Percentiles rank a stretch among this genome's conserved stretches.
These are phyloP conservation scores for Pammene fasciana DNA, from an alignment of 2,888 invertebrate species.

Conservation along the genomic window DNA sequence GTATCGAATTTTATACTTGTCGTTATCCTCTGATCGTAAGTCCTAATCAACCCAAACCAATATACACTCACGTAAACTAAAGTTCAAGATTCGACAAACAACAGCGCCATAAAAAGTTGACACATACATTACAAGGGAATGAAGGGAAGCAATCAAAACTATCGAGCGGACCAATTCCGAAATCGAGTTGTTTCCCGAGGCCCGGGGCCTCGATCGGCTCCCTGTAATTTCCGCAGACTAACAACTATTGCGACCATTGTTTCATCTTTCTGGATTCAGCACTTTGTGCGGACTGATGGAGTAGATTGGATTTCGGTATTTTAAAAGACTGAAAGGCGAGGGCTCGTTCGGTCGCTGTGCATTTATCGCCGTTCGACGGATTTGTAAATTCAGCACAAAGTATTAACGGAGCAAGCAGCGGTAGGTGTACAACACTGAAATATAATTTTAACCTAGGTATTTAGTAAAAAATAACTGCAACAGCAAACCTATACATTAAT, in stretches of 20 bases:
- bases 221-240: constrained; percentile 66
- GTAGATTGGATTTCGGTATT: constrained; percentile 46
- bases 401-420: neutral
- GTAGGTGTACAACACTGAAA: neutral
- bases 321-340: constrained; percentile 8
- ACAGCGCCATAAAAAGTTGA: constrained; percentile 37
- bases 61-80: constrained; percentile 16
- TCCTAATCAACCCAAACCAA: neutral
- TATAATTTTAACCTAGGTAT: too few relatives aligned
- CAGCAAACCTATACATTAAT: too few relatives aligned
- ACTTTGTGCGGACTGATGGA: constrained; percentile 52
- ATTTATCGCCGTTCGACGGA: neutral
- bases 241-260: constrained; percentile 65
- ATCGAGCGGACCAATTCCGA: constrained; percentile 66
- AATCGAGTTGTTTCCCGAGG: constrained; percentile 64
- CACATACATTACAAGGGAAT: constrained; percentile 52
- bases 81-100: constrained; percentile 21
- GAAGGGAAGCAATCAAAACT: constrained; percentile 70
- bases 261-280: constrained; percentile 55
- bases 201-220: constrained; percentile 54
- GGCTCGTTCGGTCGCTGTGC: neutral
- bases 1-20: too few relatives aligned
- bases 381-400: constrained; percentile 1
- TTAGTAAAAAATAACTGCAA: too few relatives aligned
- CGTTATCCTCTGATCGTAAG: too few relatives aligned